Conservation (phyloP, 2,797 vertebrate species). For the Oceanodroma leucorhoa region DNA sequence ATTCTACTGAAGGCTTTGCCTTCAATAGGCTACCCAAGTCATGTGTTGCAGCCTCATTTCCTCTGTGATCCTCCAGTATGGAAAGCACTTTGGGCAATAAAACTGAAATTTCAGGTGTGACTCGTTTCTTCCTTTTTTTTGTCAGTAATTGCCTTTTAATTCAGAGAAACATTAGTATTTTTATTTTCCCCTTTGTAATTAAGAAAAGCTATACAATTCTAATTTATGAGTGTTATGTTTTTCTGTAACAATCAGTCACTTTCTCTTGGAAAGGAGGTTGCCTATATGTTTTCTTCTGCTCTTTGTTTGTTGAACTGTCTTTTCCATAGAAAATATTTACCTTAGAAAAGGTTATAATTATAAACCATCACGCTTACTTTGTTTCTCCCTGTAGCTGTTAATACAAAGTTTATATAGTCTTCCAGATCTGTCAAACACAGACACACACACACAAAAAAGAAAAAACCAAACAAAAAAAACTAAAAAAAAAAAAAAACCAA, state of each 20-base stretch:
- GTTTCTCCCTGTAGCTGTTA: neutral
- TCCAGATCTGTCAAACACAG: slow-evolving; percentile 20
- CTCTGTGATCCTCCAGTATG: neutral
- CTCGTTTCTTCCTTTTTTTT: neutral
- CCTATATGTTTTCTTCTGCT: neutral
- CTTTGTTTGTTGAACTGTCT: neutral
- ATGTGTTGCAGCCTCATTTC: neutral
- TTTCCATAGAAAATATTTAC: slow-evolving; percentile 6
- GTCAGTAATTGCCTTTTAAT: neutral
- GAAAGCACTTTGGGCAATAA: neutral
- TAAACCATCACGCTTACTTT: neutral
- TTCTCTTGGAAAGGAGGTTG: neutral
- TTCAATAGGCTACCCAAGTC: neutral
- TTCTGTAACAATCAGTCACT: neutral
- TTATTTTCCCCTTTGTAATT: neutral
- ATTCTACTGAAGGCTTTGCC: neutral
- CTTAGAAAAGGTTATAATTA: slow-evolving; percentile 31
- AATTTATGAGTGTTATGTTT: neutral
- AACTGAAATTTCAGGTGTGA: neutral
- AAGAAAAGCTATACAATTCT: neutral
- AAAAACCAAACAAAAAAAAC: neutral
- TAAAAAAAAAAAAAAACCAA: too few species aligned
- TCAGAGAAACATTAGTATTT: neutral
- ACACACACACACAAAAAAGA: neutral
- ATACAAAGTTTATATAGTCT: slow-evolving; percentile 28